Base-by-base conservation (phyloP, 2,888 invertebrate genomes). In the Mimumesa dahlbomi region DNA sequence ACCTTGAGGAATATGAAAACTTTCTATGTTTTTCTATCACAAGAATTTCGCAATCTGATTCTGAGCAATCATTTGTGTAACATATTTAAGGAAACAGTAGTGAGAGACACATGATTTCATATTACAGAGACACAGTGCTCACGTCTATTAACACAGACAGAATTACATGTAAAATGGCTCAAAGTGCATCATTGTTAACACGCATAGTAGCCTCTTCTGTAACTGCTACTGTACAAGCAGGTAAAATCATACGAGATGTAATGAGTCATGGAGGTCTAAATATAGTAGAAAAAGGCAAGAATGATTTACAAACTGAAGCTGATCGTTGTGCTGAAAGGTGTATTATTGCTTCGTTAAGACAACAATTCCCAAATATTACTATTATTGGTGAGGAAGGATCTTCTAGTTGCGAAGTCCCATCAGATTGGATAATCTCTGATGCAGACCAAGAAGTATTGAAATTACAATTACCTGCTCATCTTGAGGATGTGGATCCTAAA, bases 301-400 rank as follows among this genome's bases (percentile, higher is more conserved):
- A 98, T 91, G 99, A 99, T 90, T 92, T 97, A 42, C 99, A 99
- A 92, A 99, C 99, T 2, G 98, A 98, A 91, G 99, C 99, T 4
- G 99, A 99, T 88, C 93, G 99, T 75, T 95, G 96, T 22, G 98
- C 98, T 0, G 98, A 99, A 90, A 92, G 93, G 75, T 98, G 97
- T 87, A 99, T 99, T 67, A 93, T 98, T 67, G 94, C 95, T 19
- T 97, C 98, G 1, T 91, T 99, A 2, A 91, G 93, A 31, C 93
- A 93, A 67, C 94, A 95, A 82, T 99, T 97, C 90, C 97, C 98
- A 0, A 92, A 92, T 80, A 88, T 96, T 0, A 93, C 93, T 40
- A 95, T 98, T 64, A 96, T 97, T 82, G 97, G 98, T 0, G 99
- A 99, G 90, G 99, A 99, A 90, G 98, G 94, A 13, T 90, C 88